Percentiles rank a stretch among this genome's conserved stretches.
These are phyloP conservation scores for Coracopsis vasa DNA, from an alignment of 2,113 vertebrate genomes.

Conservation along the genomic window DNA sequence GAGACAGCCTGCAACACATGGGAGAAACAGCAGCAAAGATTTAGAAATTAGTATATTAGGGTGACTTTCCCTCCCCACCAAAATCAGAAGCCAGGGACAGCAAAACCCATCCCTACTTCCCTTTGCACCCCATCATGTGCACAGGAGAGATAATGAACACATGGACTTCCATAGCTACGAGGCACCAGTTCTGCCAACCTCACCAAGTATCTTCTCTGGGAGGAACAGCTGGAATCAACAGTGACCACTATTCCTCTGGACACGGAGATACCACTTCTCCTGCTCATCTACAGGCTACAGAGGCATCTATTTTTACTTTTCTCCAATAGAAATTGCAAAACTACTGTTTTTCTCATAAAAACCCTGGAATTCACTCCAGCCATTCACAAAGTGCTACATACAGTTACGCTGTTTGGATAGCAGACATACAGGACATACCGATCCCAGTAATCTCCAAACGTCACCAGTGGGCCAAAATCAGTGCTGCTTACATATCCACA, in stretches of 20 bases:
- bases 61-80: not conserved
- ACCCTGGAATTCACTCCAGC: not conserved
- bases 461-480: not conserved
- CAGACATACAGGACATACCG: not conserved
- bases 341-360: not conserved
- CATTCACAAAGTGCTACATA: not conserved
- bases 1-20: not conserved
- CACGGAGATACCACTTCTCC: not conserved
- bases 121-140: rapidly evolving
- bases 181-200: not conserved
- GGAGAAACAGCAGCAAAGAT: not conserved
- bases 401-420: not conserved
- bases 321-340: not conserved
- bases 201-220: not conserved
- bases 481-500: not conserved
- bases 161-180: not conserved
- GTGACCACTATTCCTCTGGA: not conserved
- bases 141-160: rapidly evolving
- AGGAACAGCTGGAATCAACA: not conserved
- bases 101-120: not conserved
- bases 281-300: not conserved
- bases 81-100: not conserved
- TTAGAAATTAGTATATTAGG: not conserved
- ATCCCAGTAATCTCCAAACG: not conserved
- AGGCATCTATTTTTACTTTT: conserved; percentile 3